phyloP scores from a whole-genome alignment of 2,797 vertebrate genomes.

The Gila robusta region DNA sequence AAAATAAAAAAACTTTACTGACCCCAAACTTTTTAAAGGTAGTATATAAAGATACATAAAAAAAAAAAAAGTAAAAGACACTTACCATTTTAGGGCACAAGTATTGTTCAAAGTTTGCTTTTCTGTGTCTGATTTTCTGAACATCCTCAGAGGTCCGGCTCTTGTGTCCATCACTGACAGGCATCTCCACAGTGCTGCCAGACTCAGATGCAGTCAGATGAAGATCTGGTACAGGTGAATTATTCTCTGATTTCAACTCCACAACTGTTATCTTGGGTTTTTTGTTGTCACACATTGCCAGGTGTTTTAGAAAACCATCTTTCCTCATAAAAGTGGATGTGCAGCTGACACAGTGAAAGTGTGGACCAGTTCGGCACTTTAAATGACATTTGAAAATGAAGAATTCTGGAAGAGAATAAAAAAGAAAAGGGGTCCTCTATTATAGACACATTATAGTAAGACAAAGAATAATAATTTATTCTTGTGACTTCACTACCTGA shows the following conservation, averaged over 20 bases:
- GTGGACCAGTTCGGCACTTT: slow-evolving; percentile 41
- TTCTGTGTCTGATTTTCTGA: neutral
- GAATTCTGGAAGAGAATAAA: neutral
- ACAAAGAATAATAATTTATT: neutral
- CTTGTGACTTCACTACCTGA: neutral
- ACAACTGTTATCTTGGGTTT: slow-evolving; percentile 30
- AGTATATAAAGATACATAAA: neutral
- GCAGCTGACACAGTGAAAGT: slow-evolving; percentile 45
- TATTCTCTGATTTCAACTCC: slow-evolving; percentile 30
- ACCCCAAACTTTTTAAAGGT: neutral
- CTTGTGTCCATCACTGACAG: neutral
- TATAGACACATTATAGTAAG: too few relatives aligned
- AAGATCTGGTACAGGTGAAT: neutral
- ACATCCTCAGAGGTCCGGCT: neutral
- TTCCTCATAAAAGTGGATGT: slow-evolving; percentile 43
- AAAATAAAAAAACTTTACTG: neutral
- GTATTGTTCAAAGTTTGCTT: neutral
- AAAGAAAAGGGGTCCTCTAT: neutral
- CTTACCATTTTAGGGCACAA: slow-evolving; percentile 14
- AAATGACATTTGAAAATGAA: slow-evolving; percentile 43
- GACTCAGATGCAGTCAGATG: neutral
- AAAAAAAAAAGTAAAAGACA: neutral
- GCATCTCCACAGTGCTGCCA: neutral
- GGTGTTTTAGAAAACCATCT: slow-evolving; percentile 47
- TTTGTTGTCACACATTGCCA: slow-evolving; percentile 29